Base-by-base conservation (phyloP, 2,888 invertebrate genomes). In the Liopterus haemorrhoidalis region DNA sequence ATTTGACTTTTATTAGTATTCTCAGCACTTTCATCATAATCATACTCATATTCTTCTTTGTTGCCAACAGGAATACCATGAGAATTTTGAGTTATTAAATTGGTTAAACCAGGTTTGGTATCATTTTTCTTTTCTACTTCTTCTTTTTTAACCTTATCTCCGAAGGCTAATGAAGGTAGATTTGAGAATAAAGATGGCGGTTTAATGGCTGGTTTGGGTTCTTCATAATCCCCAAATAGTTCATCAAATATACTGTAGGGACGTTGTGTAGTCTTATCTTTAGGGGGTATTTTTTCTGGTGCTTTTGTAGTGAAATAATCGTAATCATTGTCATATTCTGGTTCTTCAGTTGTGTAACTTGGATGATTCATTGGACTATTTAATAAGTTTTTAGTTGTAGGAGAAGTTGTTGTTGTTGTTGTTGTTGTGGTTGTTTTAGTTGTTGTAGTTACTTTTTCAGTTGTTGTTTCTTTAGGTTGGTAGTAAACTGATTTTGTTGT, bases 211-310 rank as follows among this genome's bases (percentile, higher is more conserved):
- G 53, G 46, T 21, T 36, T 47, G 57, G 42, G 54, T 31, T 59
- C 52, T 38, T 65, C 66, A 25, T 71, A 71, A 35, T 67, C 67
- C 3, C 67, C 68, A 50, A 69, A 68, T 8, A 69, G 49, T 49
- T 69, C 67, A 46, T 68, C 69, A 41, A 69, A 67, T 15, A 68
- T 50, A 50, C 65, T 71, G 64, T 59, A 66, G 48, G 52, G 56
- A 57, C 54, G 57, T 53, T 54, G 69, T 0, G 73, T 72, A 2
- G 70, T 62, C 1, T 62, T 60, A 2, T 65, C 21, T 24, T 20
- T 19, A 9, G 27, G 57, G n/a, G 54, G 55, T 19, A 33, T 14
- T 38, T 38, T 45, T 32, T 16, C 16, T 20, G 45, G 45, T 33
- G 45, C 32, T 47, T 54, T 47, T n/a, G 62, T 61, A 6, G 62